Percentiles rank a stretch among this genome's conserved stretches.
These are phyloP conservation scores for Macroteleia sp. DNA, from an alignment of 2,888 invertebrate genomes.

Conservation along the genomic window DNA sequence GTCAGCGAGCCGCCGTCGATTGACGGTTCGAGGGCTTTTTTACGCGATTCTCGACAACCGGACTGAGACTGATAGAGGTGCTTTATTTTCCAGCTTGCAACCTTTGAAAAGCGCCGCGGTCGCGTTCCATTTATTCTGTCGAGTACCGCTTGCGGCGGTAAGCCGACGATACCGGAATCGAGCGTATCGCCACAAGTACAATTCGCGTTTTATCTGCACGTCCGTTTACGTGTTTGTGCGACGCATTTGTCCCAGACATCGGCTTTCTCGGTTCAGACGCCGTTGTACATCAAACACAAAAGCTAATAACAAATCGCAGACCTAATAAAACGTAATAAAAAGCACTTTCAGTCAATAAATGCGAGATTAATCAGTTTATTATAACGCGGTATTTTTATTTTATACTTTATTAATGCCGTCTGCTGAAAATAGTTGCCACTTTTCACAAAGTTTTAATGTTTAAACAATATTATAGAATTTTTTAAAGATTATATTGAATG, in stretches of 20 bases:
- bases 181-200: constrained; percentile 56
- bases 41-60: constrained; percentile 56
- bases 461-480: no score
- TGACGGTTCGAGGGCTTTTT: constrained; percentile 51
- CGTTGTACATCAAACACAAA: constrained; percentile 35
- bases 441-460: no score
- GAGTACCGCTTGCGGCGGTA: constrained; percentile 73
- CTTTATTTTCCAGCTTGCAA: constrained; percentile 63
- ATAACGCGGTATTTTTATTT: constrained; percentile 10
- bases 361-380: constrained; percentile 38
- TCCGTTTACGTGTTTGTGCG: constrained; percentile 49
- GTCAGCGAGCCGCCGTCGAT: constrained; percentile 56
- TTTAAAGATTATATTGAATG: no score
- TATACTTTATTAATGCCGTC: no score
- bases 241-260: constrained; percentile 57
- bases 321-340: constrained; percentile 43
- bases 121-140: constrained; percentile 76
- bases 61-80: constrained; percentile 63
- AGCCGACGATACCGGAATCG: constrained; percentile 38
- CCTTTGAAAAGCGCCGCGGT: constrained; percentile 61
- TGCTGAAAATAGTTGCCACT: no score
- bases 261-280: constrained; percentile 33
- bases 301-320: constrained; percentile 55
- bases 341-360: constrained; percentile 17
- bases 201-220: constrained; percentile 64